phyloP scores from a whole-genome alignment of 2,888 invertebrate species.

The Pterostichus niger region DNA sequence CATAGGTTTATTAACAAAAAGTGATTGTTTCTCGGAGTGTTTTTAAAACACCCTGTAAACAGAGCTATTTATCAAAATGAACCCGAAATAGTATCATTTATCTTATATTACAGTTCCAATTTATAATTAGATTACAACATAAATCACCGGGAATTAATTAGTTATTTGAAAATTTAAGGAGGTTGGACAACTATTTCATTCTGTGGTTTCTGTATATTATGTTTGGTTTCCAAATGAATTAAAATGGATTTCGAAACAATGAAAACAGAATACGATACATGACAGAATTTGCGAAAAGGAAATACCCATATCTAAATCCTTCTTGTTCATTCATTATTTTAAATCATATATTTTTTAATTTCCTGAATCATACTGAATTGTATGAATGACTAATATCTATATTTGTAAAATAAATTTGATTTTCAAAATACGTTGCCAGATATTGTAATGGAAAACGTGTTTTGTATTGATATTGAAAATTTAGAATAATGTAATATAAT shows the following conservation, averaged over 20 bases:
- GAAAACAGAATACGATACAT: background rate
- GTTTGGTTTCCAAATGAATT: conserved; percentile 32
- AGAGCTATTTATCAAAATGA: background rate
- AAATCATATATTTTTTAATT: conserved; percentile 5
- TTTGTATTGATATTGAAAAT: conserved; percentile 9
- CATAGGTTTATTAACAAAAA: no score
- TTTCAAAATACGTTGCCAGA: background rate
- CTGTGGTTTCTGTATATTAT: conserved; percentile 37
- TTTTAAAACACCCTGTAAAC: background rate
- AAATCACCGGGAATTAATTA: conserved; percentile 31
- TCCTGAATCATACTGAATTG: background rate
- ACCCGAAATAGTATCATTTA: background rate
- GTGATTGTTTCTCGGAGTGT: no score
- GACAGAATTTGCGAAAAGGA: background rate
- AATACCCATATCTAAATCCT: background rate
- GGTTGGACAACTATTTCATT: conserved; percentile 35
- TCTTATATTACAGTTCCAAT: conserved; percentile 35
- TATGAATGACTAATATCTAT: conserved; percentile 1
- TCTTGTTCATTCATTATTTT: background rate
- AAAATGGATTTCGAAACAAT: conserved; percentile 11
- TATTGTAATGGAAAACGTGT: conserved; percentile 1
- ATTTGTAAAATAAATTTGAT: no score
- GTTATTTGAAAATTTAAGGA: conserved; percentile 34
- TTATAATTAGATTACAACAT: conserved; percentile 26
- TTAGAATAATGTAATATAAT: background rate